A percentile compares a stretch with the other conserved stretches of the same genome.
phyloP scores from a whole-genome alignment of 2,113 vertebrate genomes.

The Azemiops feae region DNA sequence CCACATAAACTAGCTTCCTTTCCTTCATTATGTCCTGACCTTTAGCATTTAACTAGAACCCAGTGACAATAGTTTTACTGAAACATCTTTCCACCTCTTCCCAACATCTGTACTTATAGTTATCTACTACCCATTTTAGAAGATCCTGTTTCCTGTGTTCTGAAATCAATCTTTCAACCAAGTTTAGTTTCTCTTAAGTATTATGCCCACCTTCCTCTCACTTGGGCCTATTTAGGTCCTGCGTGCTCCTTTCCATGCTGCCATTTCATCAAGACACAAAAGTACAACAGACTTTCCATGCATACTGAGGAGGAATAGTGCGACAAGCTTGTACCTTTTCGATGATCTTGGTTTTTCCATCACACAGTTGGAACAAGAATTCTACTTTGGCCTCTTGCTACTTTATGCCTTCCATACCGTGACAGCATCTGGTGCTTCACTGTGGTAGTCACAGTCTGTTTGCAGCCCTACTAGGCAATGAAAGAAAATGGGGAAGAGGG shows the following conservation, averaged over 20 bases:
- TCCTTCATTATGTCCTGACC: not conserved
- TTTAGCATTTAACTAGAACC: not conserved
- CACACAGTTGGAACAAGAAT: not conserved
- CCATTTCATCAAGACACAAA: not conserved
- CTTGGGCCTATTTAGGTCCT: not conserved
- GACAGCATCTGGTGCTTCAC: not conserved
- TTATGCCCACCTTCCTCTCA: not conserved
- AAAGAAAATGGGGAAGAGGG: not conserved
- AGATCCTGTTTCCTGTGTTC: not conserved
- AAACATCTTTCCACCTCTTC: not conserved
- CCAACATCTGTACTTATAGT: not conserved
- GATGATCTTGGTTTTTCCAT: not conserved
- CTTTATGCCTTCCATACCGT: not conserved
- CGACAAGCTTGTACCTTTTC: not conserved
- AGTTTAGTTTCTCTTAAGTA: not conserved
- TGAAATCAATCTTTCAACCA: not conserved
- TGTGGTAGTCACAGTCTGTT: not conserved
- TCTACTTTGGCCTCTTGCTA: not conserved
- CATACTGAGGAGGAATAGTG: not conserved
- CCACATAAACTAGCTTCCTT: not conserved
- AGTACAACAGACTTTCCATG: not conserved
- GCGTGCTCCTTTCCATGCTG: not conserved
- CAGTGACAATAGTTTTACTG: not conserved
- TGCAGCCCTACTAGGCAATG: not conserved
- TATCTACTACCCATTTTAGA: not conserved